Evolutionary conservation across 2,888 invertebrate genomes (phyloP).

Genomic region (Junonia oenone): DNA sequence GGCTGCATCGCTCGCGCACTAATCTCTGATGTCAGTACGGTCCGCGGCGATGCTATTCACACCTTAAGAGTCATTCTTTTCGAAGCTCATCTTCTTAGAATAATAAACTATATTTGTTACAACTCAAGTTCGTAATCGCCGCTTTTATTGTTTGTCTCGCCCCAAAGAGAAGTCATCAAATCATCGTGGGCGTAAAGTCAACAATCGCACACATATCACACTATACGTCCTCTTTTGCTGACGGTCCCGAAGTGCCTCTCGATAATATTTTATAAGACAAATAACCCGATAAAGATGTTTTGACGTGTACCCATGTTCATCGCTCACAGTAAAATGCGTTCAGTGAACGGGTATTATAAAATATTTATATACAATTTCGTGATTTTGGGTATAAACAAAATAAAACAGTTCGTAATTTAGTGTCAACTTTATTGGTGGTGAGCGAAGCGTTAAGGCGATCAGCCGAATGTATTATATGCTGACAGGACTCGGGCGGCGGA

Average conservation of each 20-base stretch:
- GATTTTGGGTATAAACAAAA: conserved; percentile 62
- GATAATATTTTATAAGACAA: conserved; percentile 80
- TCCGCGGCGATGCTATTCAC: conserved; percentile 52
- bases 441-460: conserved; percentile 72
- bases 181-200: conserved; percentile 73
- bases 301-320: conserved; percentile 79
- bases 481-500: conserved; percentile 66
- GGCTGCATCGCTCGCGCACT: conserved; percentile 57
- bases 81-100: conserved; percentile 61
- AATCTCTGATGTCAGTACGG: conserved; percentile 56
- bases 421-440: conserved; percentile 74
- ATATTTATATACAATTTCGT: conserved; percentile 73
- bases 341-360: conserved; percentile 75
- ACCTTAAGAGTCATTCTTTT: conserved; percentile 55
- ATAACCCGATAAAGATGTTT: conserved; percentile 80
- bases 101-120: conserved; percentile 73
- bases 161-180: conserved; percentile 68
- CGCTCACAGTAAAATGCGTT: conserved; percentile 78
- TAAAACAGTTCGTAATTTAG: conserved; percentile 66
- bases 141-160: conserved; percentile 74
- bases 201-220: conserved; percentile 71
- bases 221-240: conserved; percentile 75
- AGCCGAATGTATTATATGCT: conserved; percentile 60
- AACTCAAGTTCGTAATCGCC: conserved; percentile 71
- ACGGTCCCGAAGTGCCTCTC: conserved; percentile 75